Conservation (phyloP, 2,113 vertebrate genomes). For the Macquaria ambigua region DNA sequence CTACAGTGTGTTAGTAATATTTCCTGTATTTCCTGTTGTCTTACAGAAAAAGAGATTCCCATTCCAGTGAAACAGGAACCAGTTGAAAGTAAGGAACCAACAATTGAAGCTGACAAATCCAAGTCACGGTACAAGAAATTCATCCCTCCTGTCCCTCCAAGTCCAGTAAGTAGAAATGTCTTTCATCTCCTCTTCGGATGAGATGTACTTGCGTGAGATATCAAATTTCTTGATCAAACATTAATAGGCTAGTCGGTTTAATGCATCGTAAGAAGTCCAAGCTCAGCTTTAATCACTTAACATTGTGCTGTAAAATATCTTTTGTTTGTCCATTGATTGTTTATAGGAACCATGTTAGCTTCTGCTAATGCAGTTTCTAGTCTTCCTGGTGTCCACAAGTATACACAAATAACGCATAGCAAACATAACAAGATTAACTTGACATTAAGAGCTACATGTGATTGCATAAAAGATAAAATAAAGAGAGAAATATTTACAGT, state of each 20-base stretch:
- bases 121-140: constrained; percentile 90
- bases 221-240: background rate
- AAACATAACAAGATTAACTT: background rate
- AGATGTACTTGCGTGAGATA: background rate
- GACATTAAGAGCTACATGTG: too few relatives aligned
- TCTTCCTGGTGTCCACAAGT: background rate
- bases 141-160: constrained; percentile 81
- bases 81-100: constrained; percentile 85
- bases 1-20: background rate
- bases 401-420: background rate
- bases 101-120: constrained; percentile 86
- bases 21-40: constrained; percentile 28
- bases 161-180: constrained; percentile 75
- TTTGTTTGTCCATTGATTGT: background rate
- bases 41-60: constrained; percentile 87
- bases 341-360: background rate
- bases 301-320: background rate
- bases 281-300: background rate
- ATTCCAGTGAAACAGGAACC: constrained; percentile 86
- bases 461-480: background rate
- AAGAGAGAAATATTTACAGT: background rate
- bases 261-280: background rate
- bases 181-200: background rate
- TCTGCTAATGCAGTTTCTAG: background rate
- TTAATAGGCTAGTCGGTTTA: background rate